Evolutionary conservation across 2,888 invertebrate genomes (phyloP).

Genomic region (Onchidella celtica): DNA sequence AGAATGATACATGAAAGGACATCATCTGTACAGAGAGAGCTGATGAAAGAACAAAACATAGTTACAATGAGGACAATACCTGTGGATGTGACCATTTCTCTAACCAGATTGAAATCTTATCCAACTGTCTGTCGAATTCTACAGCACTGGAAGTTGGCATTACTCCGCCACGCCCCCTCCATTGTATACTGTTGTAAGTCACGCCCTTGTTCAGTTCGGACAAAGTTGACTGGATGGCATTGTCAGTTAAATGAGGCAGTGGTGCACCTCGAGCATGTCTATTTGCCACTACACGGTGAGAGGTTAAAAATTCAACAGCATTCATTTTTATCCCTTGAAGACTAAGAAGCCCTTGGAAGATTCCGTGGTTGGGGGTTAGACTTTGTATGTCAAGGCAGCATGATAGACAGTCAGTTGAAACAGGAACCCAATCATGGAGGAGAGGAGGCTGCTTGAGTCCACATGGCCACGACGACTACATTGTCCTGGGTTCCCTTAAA

Average conservation of each 20-base stretch:
- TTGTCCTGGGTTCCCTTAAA: too few relatives aligned
- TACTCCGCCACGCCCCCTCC: slow-evolving; percentile 71
- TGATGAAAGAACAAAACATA: not conserved
- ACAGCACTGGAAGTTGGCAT: slow-evolving; percentile 67
- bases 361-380: too few relatives aligned
- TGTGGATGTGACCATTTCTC: slow-evolving; percentile 72
- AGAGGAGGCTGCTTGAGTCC: too few relatives aligned
- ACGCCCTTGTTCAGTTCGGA: not conserved
- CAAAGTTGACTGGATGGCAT: not conserved
- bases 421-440: too few relatives aligned
- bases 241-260: slow-evolving; percentile 20
- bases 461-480: too few relatives aligned
- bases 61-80: too few relatives aligned
- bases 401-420: too few relatives aligned
- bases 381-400: too few relatives aligned
- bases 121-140: slow-evolving; percentile 74
- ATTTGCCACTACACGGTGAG: slow-evolving; percentile 25
- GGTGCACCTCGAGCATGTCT: not conserved
- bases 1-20: not conserved
- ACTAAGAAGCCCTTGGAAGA: too few relatives aligned
- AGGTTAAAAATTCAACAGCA: slow-evolving; percentile 47
- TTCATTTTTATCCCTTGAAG: slow-evolving; percentile 41
- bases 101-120: slow-evolving; percentile 73
- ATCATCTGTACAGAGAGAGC: not conserved
- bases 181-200: slow-evolving; percentile 37